These are phyloP conservation scores for Dendronephthya gigantea DNA, from an alignment of 64 coral and sea anemone species.

Conservation along the genomic window DNA sequence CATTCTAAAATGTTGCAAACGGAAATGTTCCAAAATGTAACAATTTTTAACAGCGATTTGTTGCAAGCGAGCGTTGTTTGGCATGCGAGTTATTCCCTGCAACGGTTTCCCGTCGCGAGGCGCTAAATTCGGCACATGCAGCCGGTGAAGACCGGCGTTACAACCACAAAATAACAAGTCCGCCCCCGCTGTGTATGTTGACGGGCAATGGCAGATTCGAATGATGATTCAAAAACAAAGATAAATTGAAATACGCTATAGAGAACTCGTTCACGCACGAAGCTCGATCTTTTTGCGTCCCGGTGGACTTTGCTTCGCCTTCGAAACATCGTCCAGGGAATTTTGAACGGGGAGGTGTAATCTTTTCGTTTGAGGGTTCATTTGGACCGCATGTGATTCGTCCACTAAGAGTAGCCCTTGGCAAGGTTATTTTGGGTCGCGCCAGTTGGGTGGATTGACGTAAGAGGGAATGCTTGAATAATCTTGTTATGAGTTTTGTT, in stretches of 20 bases:
- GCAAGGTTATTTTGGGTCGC: neutral
- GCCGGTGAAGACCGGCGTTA: neutral
- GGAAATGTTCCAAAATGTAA: no score
- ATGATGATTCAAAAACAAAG: neutral
- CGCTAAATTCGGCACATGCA: neutral
- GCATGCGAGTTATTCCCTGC: neutral
- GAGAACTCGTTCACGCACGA: neutral
- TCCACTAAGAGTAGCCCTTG: no score
- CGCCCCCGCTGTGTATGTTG: neutral
- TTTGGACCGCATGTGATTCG: no score
- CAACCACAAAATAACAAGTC: neutral
- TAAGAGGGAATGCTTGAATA: conserved; percentile 12
- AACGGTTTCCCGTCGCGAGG: neutral
- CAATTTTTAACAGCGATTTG: neutral
- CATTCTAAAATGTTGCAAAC: no score
- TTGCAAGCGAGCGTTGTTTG: neutral
- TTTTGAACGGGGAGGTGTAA: neutral
- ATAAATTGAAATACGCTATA: neutral
- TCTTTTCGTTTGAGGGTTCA: no score
- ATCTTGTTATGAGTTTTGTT: neutral
- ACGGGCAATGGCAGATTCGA: neutral
- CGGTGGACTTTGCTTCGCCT: neutral
- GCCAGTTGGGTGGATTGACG: neutral
- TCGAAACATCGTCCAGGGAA: neutral
- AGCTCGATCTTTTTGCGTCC: neutral